Percentiles rank a stretch among this genome's conserved stretches.
These are phyloP conservation scores for Hoplostethus atlanticus DNA, from an alignment of 2,797 vertebrate species.

Conservation along the genomic window DNA sequence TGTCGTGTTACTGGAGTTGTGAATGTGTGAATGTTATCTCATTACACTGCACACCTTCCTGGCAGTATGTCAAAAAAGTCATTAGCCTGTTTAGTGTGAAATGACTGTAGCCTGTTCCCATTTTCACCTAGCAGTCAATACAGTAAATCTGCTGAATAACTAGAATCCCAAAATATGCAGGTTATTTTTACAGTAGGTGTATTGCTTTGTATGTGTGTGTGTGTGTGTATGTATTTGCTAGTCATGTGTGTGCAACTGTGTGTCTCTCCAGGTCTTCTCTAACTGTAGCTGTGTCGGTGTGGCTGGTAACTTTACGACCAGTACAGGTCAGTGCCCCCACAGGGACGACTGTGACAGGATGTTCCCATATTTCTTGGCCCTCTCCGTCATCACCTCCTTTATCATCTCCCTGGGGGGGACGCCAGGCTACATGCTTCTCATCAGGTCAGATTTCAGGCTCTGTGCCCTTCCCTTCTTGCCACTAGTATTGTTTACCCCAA, in stretches of 20 bases:
- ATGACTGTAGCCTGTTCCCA: neutral
- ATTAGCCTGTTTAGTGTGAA: neutral
- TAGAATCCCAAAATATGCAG: neutral
- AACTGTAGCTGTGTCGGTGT: conserved; percentile 89
- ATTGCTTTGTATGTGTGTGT: neutral
- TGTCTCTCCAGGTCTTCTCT: conserved; percentile 87
- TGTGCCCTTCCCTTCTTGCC: neutral
- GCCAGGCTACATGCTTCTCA: conserved; percentile 83
- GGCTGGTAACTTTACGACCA: conserved; percentile 83
- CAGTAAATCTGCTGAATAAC: neutral
- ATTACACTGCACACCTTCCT: neutral
- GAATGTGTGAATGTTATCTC: neutral
- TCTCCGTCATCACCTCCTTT: conserved; percentile 84
- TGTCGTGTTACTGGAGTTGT: too few species aligned
- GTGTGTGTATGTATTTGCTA: conserved; percentile 15
- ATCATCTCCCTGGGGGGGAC: conserved; percentile 79
- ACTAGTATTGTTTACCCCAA: too few species aligned
- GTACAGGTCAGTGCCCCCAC: conserved; percentile 87
- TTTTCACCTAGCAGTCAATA: neutral
- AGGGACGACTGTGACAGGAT: conserved; percentile 82
- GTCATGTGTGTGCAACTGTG: conserved; percentile 33
- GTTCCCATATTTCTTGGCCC: conserved; percentile 85
- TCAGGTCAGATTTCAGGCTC: conserved; percentile 80
- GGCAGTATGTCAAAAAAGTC: neutral
- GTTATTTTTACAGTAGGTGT: too few species aligned